phyloP scores from a whole-genome alignment of 2,113 vertebrate species.

The Pachyramphus minor region DNA sequence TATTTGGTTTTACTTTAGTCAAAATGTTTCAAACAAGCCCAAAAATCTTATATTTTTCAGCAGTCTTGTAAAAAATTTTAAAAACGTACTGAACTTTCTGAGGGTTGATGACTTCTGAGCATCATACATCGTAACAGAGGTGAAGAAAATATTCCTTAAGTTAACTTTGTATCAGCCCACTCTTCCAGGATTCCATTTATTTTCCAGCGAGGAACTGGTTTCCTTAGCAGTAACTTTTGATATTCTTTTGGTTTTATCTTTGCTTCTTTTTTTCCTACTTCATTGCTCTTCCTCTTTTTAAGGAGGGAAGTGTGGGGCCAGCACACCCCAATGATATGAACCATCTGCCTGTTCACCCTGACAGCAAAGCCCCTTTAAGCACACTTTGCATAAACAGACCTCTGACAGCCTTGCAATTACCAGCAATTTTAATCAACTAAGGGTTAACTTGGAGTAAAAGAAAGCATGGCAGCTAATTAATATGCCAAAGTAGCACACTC shows the following conservation, averaged over 20 bases:
- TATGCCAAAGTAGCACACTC: conserved; percentile 70
- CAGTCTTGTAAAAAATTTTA: neutral
- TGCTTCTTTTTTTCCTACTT: neutral
- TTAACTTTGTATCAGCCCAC: neutral
- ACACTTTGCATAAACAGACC: conserved; percentile 51
- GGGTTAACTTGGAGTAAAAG: conserved; percentile 69
- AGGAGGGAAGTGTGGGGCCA: neutral
- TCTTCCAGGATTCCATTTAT: neutral
- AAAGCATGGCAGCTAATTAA: conserved; percentile 73
- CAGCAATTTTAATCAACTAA: conserved; percentile 70
- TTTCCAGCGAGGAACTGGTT: neutral
- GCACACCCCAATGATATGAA: neutral
- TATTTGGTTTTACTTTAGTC: neutral
- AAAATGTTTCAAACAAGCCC: neutral
- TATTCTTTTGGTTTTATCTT: neutral
- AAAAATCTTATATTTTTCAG: neutral
- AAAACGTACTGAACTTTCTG: neutral
- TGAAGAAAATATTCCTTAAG: neutral
- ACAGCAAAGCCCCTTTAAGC: conserved; percentile 27
- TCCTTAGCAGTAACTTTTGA: neutral
- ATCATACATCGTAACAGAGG: neutral
- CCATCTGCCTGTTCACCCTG: neutral
- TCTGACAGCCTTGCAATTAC: conserved; percentile 67
- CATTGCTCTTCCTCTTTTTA: neutral
- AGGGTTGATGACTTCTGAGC: neutral